Conservation (phyloP, 2,113 vertebrate species). For the Xerus inauris region DNA sequence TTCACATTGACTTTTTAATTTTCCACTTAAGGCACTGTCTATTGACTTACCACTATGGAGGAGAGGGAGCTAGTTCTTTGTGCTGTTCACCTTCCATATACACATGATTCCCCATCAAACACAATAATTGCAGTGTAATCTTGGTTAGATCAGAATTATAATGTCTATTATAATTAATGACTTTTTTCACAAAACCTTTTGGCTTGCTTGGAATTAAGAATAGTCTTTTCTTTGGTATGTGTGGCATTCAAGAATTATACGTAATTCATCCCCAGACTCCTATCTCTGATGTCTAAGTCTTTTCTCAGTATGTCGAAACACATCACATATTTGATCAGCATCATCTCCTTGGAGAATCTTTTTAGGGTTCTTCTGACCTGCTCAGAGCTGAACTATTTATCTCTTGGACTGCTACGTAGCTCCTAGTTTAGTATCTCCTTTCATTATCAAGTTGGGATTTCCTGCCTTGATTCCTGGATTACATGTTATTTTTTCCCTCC, state of each 20-base stretch:
- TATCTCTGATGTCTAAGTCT: not conserved
- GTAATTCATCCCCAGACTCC: not conserved
- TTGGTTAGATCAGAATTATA: not conserved
- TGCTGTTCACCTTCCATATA: not conserved
- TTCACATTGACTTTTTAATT: not conserved
- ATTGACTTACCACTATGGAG: not conserved
- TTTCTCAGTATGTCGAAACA: not conserved
- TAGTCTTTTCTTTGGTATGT: not conserved
- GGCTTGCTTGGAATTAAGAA: slow-evolving; percentile 7
- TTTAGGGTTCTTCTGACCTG: not conserved
- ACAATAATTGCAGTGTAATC: not conserved
- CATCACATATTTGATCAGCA: not conserved
- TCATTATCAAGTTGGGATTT: not conserved
- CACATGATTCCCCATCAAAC: not conserved
- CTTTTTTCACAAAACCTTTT: not conserved
- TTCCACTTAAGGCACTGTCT: not conserved
- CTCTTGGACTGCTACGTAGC: not conserved
- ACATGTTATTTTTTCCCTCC: not conserved
- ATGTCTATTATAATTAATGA: not conserved
- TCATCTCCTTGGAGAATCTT: not conserved
- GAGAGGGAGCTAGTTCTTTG: not conserved
- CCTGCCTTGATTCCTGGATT: not conserved
- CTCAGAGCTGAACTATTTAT: not conserved
- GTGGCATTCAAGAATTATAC: not conserved
- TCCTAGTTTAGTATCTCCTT: not conserved